A percentile compares a stretch with the other conserved stretches of the same genome.
phyloP scores from a whole-genome alignment of 1,140 invertebrate species.

The Druon quercuslanigerum region DNA sequence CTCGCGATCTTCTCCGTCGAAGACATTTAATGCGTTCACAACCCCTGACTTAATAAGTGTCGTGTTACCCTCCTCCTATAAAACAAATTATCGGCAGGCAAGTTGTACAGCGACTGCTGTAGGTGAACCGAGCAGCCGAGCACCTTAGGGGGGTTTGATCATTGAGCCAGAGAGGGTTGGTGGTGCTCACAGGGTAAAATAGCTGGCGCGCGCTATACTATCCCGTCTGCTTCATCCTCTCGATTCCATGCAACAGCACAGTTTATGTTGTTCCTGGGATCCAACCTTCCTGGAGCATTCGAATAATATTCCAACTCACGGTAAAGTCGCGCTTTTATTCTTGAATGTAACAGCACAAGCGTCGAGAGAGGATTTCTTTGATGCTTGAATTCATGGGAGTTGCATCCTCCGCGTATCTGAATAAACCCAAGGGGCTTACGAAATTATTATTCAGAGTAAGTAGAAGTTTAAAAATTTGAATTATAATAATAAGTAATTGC shows the following conservation, averaged over 20 bases:
- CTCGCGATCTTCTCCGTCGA: background rate
- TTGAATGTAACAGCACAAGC: background rate
- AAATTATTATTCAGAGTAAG: background rate
- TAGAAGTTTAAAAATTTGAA: background rate
- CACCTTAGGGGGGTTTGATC: background rate
- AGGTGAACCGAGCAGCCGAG: background rate
- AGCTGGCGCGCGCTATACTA: background rate
- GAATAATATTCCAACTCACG: background rate
- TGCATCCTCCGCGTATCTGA: background rate
- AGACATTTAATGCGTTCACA: background rate
- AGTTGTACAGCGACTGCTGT: background rate
- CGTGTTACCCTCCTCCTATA: slow-evolving; percentile 49
- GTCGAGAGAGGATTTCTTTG: background rate
- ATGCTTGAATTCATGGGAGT: background rate
- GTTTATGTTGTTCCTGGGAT: background rate
- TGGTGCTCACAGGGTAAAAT: slow-evolving; percentile 38
- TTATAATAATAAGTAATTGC: background rate
- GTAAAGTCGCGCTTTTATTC: background rate
- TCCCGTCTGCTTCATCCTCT: background rate
- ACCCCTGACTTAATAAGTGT: slow-evolving; percentile 52
- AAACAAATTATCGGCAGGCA: slow-evolving; percentile 50
- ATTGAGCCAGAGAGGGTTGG: slow-evolving; percentile 10
- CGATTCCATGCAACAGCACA: background rate
- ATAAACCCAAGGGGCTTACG: background rate
- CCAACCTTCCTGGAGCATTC: background rate